Evolutionary conservation across 2,888 invertebrate genomes (phyloP).

Genomic region (Clitarchus hookeri): DNA sequence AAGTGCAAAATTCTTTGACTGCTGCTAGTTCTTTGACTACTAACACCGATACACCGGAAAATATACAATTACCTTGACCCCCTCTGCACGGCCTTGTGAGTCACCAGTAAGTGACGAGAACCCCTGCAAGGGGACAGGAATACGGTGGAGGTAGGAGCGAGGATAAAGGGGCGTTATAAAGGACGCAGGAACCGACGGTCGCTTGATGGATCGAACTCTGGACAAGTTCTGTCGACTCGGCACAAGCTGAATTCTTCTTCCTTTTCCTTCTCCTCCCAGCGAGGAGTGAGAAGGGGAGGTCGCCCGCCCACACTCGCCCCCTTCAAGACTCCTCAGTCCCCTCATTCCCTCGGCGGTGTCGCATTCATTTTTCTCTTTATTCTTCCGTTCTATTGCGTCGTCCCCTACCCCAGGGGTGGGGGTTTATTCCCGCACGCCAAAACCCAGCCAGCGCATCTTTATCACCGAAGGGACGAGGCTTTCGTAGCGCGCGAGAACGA

Average conservation of each 20-base stretch:
- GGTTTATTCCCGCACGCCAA: not conserved
- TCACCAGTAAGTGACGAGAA: too few species aligned
- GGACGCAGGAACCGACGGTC: not conserved
- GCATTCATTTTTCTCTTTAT: constrained; percentile 33
- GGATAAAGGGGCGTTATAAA: not conserved
- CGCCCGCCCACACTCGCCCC: not conserved
- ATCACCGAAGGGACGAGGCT: not conserved
- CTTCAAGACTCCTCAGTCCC: not conserved
- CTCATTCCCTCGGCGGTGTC: constrained; percentile 23
- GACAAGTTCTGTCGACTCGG: constrained; percentile 14
- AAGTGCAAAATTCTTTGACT: too few species aligned
- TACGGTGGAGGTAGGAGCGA: too few species aligned
- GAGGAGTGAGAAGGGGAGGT: not conserved
- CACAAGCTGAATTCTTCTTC: not conserved
- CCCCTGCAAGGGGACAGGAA: too few species aligned
- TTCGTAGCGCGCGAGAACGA: too few species aligned
- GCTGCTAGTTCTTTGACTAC: too few species aligned
- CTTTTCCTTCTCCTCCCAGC: not conserved
- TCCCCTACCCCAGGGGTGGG: not conserved
- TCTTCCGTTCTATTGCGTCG: constrained; percentile 23
- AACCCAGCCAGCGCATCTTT: not conserved
- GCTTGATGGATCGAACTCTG: not conserved
- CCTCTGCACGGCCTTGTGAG: too few species aligned
- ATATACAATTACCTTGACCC: too few species aligned
- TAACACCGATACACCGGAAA: too few species aligned